Percentiles rank a stretch among this genome's conserved stretches.
phyloP scores from a whole-genome alignment of 2,888 invertebrate genomes.

The Nomada hirtipes region DNA sequence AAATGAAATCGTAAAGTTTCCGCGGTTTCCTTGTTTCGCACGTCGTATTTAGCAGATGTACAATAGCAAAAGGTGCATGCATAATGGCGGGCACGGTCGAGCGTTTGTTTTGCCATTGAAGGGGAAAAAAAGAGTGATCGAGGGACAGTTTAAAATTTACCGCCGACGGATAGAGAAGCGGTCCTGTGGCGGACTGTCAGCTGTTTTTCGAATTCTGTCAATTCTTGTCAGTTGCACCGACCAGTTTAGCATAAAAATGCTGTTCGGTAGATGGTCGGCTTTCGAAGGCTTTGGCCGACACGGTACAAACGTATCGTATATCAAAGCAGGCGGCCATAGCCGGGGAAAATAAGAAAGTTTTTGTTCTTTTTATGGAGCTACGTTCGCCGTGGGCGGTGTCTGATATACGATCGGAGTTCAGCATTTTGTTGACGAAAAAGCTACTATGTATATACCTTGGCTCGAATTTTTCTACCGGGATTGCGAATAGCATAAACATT shows the following conservation, averaged over 20 bases:
- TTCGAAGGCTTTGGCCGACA: constrained; percentile 75
- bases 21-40: not conserved
- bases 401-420: constrained; percentile 71
- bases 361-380: constrained; percentile 72
- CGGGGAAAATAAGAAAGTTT: constrained; percentile 74
- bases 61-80: not conserved
- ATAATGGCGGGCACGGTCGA: constrained; percentile 29
- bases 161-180: constrained; percentile 66
- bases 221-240: constrained; percentile 76
- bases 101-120: constrained; percentile 45
- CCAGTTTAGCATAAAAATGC: constrained; percentile 77
- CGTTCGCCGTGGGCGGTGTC: constrained; percentile 71
- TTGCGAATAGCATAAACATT: constrained; percentile 57
- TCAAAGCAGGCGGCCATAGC: constrained; percentile 76
- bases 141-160: constrained; percentile 67
- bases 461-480: constrained; percentile 59
- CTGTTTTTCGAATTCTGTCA: constrained; percentile 79
- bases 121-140: constrained; percentile 40
- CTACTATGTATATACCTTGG: constrained; percentile 56
- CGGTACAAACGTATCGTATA: constrained; percentile 79
- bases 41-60: not conserved
- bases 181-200: constrained; percentile 73
- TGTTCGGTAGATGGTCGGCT: constrained; percentile 75
- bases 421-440: constrained; percentile 73
- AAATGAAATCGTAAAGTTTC: not conserved